Conservation (phyloP, 2,797 vertebrate species). For the Phoxinus dragarum region DNA sequence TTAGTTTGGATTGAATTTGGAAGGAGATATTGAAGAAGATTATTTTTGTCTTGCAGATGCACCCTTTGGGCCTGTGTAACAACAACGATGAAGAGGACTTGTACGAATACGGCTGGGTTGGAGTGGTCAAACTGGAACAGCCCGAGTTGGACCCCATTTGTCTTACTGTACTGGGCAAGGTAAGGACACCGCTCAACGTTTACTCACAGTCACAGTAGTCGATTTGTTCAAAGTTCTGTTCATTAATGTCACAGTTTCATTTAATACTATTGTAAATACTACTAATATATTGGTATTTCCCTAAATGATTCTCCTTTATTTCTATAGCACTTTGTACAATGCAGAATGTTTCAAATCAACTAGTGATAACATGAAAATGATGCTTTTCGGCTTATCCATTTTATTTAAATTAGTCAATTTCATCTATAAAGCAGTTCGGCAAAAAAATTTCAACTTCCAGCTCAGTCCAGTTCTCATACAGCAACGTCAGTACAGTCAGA, state of each 20-base stretch:
- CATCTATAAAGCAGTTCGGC: no score
- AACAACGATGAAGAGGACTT: slow-evolving; percentile 97
- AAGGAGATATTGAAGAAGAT: neutral
- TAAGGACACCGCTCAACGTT: slow-evolving; percentile 67
- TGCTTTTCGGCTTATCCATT: no score
- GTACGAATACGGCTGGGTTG: slow-evolving; percentile 98
- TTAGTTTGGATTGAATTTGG: neutral
- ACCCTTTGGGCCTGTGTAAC: slow-evolving; percentile 96
- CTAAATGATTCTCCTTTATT: no score
- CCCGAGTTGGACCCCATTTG: slow-evolving; percentile 96
- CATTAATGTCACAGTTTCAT: neutral
- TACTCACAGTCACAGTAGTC: no score
- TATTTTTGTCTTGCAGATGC: slow-evolving; percentile 85
- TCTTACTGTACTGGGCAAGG: slow-evolving; percentile 97
- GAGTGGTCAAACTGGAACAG: slow-evolving; percentile 97
- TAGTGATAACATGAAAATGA: no score
- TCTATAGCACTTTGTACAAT: no score
- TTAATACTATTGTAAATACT: neutral
- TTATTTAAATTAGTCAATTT: no score
- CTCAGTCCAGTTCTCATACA: no score
- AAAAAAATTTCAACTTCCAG: no score
- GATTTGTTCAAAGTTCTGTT: neutral
- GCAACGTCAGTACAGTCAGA: no score
- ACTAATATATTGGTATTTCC: neutral
- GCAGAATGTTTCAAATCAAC: no score